Percentiles rank a stretch among this genome's conserved stretches.
These are phyloP conservation scores for Mystacides longicornis DNA, from an alignment of 2,888 invertebrate species.

Conservation along the genomic window DNA sequence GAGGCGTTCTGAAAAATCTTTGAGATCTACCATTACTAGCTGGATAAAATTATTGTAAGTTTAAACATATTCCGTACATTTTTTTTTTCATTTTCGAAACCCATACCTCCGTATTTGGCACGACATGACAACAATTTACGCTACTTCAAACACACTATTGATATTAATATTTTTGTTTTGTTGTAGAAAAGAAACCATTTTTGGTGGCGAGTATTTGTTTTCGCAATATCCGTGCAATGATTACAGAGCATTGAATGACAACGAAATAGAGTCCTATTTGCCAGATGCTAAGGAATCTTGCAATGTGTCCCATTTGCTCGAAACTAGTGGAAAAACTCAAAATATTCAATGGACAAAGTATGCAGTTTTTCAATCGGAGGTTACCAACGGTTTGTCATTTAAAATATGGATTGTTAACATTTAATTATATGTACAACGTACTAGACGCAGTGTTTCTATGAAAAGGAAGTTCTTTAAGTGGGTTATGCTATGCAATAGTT, in stretches of 20 bases:
- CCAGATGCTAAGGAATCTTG: slow-evolving; percentile 51
- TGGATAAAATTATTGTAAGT: background rate
- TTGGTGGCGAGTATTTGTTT: slow-evolving; percentile 37
- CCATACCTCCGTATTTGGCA: too few relatives aligned
- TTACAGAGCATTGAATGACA: slow-evolving; percentile 36
- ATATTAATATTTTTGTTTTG: too few relatives aligned
- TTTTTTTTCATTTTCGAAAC: background rate
- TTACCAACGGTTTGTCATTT: slow-evolving; percentile 28
- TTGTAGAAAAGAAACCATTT: slow-evolving; percentile 27
- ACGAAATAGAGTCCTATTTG: slow-evolving; percentile 40
- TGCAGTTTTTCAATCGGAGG: slow-evolving; percentile 40
- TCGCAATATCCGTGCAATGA: slow-evolving; percentile 34
- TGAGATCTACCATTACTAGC: background rate
- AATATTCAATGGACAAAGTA: slow-evolving; percentile 36
- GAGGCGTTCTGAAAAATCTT: background rate
- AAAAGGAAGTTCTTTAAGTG: too few relatives aligned
- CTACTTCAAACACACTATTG: too few relatives aligned
- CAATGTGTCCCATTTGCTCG: slow-evolving; percentile 32
- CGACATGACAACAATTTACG: too few relatives aligned
- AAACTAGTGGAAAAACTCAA: background rate
- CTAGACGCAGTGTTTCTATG: too few relatives aligned
- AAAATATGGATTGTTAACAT: slow-evolving; percentile 25
- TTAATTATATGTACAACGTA: slow-evolving; percentile 7
- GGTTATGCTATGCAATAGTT: too few relatives aligned
- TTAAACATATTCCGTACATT: background rate